Evolutionary conservation across 2,888 invertebrate genomes (phyloP), one percentile per base, ranked within the genome.

Genomic region (Limnephilus lunatus): DNA sequence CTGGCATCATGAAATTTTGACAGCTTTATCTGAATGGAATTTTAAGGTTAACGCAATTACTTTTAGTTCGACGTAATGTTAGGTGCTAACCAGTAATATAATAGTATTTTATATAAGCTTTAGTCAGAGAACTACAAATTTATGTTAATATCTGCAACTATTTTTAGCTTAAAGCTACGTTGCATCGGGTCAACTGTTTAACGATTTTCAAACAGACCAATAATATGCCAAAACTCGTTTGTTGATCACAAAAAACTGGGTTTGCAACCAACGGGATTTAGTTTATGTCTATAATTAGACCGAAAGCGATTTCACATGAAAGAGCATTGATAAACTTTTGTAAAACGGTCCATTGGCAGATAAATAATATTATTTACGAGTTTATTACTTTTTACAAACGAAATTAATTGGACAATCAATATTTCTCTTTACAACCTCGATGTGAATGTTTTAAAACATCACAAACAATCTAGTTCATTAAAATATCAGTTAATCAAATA

Each of bases 401-500:
- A 68, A 32, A 19, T 19, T 82, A 82, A 82, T 82, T 32, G 82
- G 32, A 14, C 82, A 82, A 82, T 32, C 82, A 82, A 82, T 32
- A 32, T 82, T 82, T 82, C 32, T 82, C 82, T 82, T 31, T 31
- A 82, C 82, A 32, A 82, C 82, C 30, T 31, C 82, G n/a, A 68
- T 68, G 68, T 68, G 68, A 68, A 68, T 25, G 4, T 68, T 68
- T n/a, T 7, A n/a, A 44, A 44, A 68, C 68, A 25, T 68, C 68
- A 68, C 68, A 25, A 68, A 68, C 68, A 68, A 68, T 68, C 68
- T 25, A 86, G 44, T 86, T 44, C 86, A 30, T 86, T 30, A 44
- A 39, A 44, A 44, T 30, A 30, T 86, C 39, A 44, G 86, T 86
- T 86, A 44, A 86, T n/a, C 86, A 86, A 86, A 44, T 44, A 86